phyloP scores from a whole-genome alignment of 2,113 vertebrate genomes.

The Verasper variegatus region DNA sequence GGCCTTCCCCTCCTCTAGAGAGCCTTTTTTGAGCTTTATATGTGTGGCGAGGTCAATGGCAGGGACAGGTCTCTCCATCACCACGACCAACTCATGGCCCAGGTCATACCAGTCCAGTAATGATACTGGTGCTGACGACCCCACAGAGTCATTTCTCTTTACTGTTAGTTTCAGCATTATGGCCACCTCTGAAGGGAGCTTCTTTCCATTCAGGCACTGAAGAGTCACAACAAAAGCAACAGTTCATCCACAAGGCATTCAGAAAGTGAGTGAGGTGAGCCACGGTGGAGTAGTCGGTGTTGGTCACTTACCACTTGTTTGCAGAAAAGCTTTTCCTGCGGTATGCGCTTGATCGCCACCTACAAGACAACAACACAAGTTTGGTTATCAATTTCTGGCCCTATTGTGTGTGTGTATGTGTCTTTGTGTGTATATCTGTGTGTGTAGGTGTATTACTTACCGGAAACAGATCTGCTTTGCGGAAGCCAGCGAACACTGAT shows the following conservation, averaged over 20 bases:
- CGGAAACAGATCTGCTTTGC: background rate
- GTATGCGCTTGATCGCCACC: constrained; percentile 1
- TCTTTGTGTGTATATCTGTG: background rate
- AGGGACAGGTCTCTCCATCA: constrained; percentile 9
- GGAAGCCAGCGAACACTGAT: constrained; percentile 5
- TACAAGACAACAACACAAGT: background rate
- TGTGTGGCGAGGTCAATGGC: background rate
- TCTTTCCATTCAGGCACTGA: background rate
- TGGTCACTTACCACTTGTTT: background rate
- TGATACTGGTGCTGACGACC: background rate
- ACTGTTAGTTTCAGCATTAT: background rate
- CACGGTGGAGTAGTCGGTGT: background rate
- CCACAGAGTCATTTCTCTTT: too few relatives aligned
- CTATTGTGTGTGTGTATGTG: background rate
- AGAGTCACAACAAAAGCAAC: background rate
- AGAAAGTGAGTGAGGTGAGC: background rate
- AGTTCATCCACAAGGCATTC: background rate
- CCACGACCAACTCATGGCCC: background rate
- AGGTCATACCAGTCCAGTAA: constrained; percentile 24
- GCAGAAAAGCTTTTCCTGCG: background rate
- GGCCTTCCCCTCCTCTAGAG: background rate
- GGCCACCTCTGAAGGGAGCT: background rate
- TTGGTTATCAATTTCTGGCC: background rate
- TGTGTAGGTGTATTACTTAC: background rate
- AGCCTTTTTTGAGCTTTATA: background rate